Evolutionary conservation across 2,888 invertebrate genomes (phyloP).

Genomic region (Schizaphis graminum): DNA sequence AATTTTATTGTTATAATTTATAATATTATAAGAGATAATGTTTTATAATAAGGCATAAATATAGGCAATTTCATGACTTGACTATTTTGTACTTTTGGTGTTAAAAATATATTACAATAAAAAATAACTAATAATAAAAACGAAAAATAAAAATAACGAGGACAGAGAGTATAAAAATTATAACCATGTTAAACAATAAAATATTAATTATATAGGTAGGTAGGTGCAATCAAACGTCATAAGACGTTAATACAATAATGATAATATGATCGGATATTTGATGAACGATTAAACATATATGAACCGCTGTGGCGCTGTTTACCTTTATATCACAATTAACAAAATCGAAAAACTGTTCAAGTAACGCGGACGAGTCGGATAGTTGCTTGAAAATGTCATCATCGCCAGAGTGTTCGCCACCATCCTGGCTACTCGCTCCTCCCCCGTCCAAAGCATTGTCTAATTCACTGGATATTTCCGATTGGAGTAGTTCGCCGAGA

Average conservation of each 20-base stretch:
- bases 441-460: conserved; percentile 77
- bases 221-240: neutral
- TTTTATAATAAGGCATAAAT: neutral
- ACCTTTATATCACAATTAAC: conserved; percentile 67
- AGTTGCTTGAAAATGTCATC: conserved; percentile 87
- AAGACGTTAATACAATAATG: neutral
- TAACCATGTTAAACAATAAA: neutral
- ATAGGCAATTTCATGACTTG: neutral
- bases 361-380: conserved; percentile 87
- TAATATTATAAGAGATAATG: neutral
- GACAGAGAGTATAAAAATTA: neutral
- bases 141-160: neutral
- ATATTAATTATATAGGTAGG: neutral
- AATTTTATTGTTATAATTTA: neutral
- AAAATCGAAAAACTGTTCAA: conserved; percentile 75
- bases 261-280: neutral
- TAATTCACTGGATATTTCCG: conserved; percentile 78
- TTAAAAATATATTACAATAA: neutral
- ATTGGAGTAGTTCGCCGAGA: conserved; percentile 77
- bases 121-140: neutral
- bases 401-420: conserved; percentile 54
- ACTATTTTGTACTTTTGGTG: neutral
- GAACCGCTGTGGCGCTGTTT: no score
- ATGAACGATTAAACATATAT: neutral
- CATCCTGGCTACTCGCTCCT: conserved; percentile 73